Conservation (phyloP, 2,888 invertebrate species). For the Julus scanicus region DNA sequence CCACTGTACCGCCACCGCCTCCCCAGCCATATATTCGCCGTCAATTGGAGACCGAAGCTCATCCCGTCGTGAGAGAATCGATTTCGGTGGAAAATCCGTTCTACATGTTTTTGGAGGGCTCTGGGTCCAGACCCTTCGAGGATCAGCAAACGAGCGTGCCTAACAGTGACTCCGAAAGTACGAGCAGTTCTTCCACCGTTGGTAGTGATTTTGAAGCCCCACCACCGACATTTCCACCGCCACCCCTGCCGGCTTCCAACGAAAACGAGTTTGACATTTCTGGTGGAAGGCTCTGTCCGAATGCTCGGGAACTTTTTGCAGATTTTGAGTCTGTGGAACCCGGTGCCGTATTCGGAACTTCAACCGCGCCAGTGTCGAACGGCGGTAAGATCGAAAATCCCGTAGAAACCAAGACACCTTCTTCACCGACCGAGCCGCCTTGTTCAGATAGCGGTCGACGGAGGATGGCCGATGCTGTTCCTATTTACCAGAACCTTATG, state of each 20-base stretch:
- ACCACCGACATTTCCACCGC: slow-evolving; percentile 51
- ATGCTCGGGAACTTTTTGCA: not conserved
- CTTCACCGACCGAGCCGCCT: not conserved
- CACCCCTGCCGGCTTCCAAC: slow-evolving; percentile 17
- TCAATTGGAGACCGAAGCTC: not conserved
- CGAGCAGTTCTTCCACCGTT: not conserved
- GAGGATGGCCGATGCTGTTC: slow-evolving; percentile 12
- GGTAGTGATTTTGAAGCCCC: not conserved
- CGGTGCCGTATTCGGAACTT: not conserved
- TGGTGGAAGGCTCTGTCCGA: not conserved
- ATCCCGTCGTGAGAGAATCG: not conserved
- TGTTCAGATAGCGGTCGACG: not conserved
- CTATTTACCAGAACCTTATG: slow-evolving; percentile 52
- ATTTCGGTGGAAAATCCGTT: slow-evolving; percentile 50
- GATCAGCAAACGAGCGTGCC: not conserved
- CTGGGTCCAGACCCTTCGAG: too few species aligned
- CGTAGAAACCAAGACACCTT: not conserved
- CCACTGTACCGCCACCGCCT: slow-evolving; percentile 49
- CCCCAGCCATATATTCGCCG: not conserved
- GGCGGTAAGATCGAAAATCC: not conserved
- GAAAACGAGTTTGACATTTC: not conserved
- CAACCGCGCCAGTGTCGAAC: not conserved
- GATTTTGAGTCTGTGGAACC: not conserved
- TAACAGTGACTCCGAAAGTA: not conserved
- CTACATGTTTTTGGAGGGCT: slow-evolving; percentile 46